These are phyloP conservation scores for Heterohyrax brucei DNA, from an alignment of 2,797 vertebrate species.

Conservation along the genomic window DNA sequence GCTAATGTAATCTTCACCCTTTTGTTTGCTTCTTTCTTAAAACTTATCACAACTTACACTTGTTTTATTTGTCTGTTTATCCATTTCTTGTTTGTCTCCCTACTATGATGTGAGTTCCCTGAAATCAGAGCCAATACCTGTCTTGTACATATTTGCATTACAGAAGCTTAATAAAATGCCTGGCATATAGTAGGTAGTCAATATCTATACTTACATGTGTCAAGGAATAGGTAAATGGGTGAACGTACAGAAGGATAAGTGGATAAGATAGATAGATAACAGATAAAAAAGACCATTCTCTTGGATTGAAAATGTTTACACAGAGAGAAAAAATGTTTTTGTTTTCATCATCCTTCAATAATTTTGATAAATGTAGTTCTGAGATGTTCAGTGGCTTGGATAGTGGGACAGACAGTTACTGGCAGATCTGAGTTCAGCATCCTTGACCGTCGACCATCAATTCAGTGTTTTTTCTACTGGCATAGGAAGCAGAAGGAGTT, in stretches of 20 bases:
- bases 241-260: neutral
- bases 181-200: neutral
- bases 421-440: neutral
- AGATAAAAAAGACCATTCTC: neutral
- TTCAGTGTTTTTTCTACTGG: neutral
- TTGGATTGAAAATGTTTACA: slow-evolving; percentile 21
- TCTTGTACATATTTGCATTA: slow-evolving; percentile 15
- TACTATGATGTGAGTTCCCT: slow-evolving; percentile 12
- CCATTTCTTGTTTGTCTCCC: slow-evolving; percentile 44
- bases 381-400: neutral
- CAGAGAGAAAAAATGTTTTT: neutral
- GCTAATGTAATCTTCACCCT: neutral
- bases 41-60: neutral
- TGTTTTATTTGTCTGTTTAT: slow-evolving; percentile 57
- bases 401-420: neutral
- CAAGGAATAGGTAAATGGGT: neutral
- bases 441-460: neutral
- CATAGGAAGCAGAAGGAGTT: neutral
- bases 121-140: slow-evolving; percentile 48
- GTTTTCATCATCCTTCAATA: neutral
- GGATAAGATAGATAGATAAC: too few species aligned
- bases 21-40: slow-evolving; percentile 50
- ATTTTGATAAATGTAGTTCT: neutral
- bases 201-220: neutral
- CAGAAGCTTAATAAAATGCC: neutral